Percentiles rank a stretch among this genome's conserved stretches.
Evolutionary conservation across 2,797 vertebrate species (phyloP).

Genomic region (Simalia tracyae): DNA sequence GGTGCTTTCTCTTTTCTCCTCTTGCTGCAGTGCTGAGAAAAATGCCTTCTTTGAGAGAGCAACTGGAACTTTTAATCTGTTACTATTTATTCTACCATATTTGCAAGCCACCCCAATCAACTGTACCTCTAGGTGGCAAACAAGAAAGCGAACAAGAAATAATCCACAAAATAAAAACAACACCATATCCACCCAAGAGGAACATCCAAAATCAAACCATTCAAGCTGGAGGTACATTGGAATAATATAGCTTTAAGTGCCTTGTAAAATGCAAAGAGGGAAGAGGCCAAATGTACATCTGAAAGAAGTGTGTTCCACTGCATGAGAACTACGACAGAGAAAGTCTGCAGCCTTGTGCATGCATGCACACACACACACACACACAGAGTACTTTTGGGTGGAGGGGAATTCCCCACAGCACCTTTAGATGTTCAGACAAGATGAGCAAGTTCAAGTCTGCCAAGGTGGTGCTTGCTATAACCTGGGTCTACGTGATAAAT

Average conservation of each 20-base stretch:
- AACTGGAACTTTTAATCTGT: not conserved
- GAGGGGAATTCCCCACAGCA: not conserved
- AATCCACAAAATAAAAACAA: not conserved
- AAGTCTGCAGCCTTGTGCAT: not conserved
- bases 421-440: not conserved
- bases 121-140: not conserved
- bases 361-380: not conserved
- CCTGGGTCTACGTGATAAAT: not conserved
- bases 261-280: not conserved
- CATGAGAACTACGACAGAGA: not conserved
- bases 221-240: not conserved
- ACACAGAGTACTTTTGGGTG: not conserved
- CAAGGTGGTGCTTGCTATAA: not conserved
- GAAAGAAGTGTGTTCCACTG: not conserved
- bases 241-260: not conserved
- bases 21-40: no score
- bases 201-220: not conserved
- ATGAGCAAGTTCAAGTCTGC: not conserved
- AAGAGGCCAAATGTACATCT: not conserved
- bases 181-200: not conserved
- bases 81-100: not conserved
- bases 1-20: no score
- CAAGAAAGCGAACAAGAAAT: not conserved
- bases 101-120: not conserved
- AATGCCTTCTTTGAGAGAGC: not conserved